Percentiles rank a stretch among this genome's conserved stretches.
Evolutionary conservation across 2,113 vertebrate species (phyloP).

Genomic region (Melanerpes formicivorus): DNA sequence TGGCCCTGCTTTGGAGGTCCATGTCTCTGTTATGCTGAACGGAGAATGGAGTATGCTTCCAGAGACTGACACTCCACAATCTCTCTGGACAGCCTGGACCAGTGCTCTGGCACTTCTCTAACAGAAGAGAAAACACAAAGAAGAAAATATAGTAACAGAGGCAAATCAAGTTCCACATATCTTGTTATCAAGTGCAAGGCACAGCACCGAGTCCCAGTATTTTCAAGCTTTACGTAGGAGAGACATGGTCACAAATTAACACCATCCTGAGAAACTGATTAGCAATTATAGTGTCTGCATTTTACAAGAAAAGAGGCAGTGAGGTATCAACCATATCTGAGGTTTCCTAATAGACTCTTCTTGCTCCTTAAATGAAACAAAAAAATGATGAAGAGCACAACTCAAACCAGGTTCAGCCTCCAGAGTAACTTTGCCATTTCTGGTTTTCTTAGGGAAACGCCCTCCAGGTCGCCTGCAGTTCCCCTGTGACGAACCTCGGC

Average conservation of each 20-base stretch:
- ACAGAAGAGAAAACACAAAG: background rate
- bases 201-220: fast-evolving
- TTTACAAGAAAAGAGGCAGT: background rate
- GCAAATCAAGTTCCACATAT: background rate
- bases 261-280: background rate
- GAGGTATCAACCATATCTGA: background rate
- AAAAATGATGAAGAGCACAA: background rate
- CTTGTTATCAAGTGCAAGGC: background rate
- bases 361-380: background rate
- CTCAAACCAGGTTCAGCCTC: background rate
- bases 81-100: too few species aligned
- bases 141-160: background rate
- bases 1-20: too few species aligned
- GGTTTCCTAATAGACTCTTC: background rate
- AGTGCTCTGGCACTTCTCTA: too few species aligned
- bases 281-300: background rate
- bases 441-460: background rate
- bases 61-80: too few species aligned
- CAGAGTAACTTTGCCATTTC: background rate
- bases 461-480: background rate
- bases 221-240: background rate
- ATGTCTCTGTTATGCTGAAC: too few species aligned
- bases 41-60: too few species aligned
- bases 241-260: background rate
- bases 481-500: fast-evolving